Evolutionary conservation across 2,113 vertebrate genomes (phyloP).

Genomic region (Coregonus clupeaformis): DNA sequence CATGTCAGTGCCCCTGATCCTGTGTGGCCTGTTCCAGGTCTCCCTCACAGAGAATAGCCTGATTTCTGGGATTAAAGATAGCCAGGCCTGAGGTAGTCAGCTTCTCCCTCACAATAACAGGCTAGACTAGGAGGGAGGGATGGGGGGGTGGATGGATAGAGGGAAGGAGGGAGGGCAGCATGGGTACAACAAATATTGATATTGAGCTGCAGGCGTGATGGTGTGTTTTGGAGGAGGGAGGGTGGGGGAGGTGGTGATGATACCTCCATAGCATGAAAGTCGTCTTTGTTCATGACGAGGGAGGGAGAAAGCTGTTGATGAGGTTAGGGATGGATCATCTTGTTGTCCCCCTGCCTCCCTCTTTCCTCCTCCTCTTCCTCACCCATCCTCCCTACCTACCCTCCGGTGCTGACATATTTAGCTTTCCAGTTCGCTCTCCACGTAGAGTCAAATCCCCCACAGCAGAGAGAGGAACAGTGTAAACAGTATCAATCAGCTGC

Average conservation of each 20-base stretch:
- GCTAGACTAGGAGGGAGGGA: constrained; percentile 3
- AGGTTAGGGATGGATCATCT: constrained; percentile 15
- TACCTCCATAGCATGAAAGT: neutral
- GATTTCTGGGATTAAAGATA: constrained; percentile 37
- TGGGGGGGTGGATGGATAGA: constrained; percentile 1
- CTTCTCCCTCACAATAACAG: constrained; percentile 40
- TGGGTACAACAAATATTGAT: constrained; percentile 55
- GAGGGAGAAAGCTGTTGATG: neutral
- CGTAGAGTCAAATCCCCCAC: constrained; percentile 18
- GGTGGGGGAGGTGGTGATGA: constrained; percentile 17
- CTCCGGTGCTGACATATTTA: constrained; percentile 50
- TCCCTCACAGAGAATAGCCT: constrained; percentile 18
- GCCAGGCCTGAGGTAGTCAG: constrained; percentile 12
- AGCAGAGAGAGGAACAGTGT: constrained; percentile 40
- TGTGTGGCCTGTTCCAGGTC: constrained; percentile 21
- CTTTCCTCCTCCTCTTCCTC: neutral
- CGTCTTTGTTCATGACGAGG: neutral
- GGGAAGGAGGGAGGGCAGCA: neutral
- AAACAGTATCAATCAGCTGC: constrained; percentile 55
- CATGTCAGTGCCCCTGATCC: constrained; percentile 28
- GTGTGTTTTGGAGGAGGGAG: constrained; percentile 36
- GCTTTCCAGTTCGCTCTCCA: constrained; percentile 54
- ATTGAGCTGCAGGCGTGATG: constrained; percentile 36
- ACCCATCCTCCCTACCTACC: constrained; percentile 24
- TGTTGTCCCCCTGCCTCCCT: neutral